A percentile compares a stretch with the other conserved stretches of the same genome.
These are phyloP conservation scores for Nebria ingens DNA, from an alignment of 1,140 invertebrate genomes.

Conservation along the genomic window DNA sequence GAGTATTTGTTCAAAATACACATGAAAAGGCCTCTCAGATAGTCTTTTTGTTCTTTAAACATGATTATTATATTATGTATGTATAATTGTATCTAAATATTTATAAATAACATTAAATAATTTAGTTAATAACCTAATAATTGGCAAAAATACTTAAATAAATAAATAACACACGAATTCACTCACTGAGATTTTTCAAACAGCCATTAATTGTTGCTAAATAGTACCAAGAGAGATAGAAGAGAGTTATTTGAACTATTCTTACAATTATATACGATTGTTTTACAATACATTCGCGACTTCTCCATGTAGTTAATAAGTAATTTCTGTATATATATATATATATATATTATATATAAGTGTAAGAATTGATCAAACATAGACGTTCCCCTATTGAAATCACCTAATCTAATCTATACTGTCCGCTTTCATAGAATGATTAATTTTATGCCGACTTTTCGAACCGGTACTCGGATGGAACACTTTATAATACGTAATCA, in stretches of 20 bases:
- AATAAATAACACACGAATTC: neutral
- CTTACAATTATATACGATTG: too few relatives aligned
- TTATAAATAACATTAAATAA: too few relatives aligned
- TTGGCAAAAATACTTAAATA: neutral
- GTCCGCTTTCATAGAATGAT: neutral
- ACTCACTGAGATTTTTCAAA: neutral
- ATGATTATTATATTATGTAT: neutral
- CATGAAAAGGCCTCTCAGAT: neutral
- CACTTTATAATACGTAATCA: slow-evolving; percentile 65
- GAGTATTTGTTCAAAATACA: neutral
- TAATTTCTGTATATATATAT: too few relatives aligned
- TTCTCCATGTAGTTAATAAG: too few relatives aligned
- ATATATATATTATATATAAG: too few relatives aligned
- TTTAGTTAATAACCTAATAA: neutral
- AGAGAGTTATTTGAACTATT: too few relatives aligned
- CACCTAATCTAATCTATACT: neutral
- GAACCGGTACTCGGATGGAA: slow-evolving; percentile 52
- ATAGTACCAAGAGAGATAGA: too few relatives aligned
- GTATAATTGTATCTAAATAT: neutral
- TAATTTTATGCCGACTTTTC: neutral
- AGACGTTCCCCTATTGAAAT: too few relatives aligned
- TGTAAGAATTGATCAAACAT: too few relatives aligned
- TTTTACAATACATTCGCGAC: too few relatives aligned
- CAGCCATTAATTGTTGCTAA: too few relatives aligned
- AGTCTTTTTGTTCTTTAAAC: neutral